Base-by-base conservation (phyloP, 2,797 vertebrate genomes). In the Gouania willdenowi region DNA sequence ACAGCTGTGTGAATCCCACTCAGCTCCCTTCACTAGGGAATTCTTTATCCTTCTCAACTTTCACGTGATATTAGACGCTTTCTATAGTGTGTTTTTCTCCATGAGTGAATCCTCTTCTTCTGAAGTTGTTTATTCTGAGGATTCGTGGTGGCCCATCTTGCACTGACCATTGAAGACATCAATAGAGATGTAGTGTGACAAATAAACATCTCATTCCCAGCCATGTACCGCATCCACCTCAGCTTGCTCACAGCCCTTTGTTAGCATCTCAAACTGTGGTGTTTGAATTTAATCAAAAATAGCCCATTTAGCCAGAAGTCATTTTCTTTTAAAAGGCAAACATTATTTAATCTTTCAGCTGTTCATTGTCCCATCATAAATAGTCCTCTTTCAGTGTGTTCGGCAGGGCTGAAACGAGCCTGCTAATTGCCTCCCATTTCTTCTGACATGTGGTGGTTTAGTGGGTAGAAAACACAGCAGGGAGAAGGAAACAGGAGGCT, bases 331-430 rank as follows among this genome's bases (percentile, higher is more conserved):
- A 97, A 98, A 98, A 97, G 94, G 94, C 93, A 96, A 99, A 98
- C 94, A 97, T 99, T 99, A 98, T 99, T 99, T 99, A 99, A 98
- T 99, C 95, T 99, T 99, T 99, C 95, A 99, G 97, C 97, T 99
- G 97, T 95, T 98, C 97, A 98, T 99, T 99, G 97, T 99, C 93
- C 95, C 95, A 94, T 98, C 97, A 98, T 98, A 98, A 99, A 98
- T 98, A 98, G 94, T 98, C 94, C 94, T 95, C 95, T 99, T 98
- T 99, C 94, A 98, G 93, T 92, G 93, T 94, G 93, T 97, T 96
- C 94, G 94, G 94, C 94, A 89, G 93, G 94, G 93, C 97, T 99
- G 94, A 99, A 98, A 97, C 94, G 95, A 97, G 94, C 93, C 92
- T 91, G 95, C 95, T 99, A 99, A 99, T 99, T 99, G 97, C 97